A percentile compares a stretch with the other conserved stretches of the same genome.
Conservation (phyloP, 2,113 vertebrate genomes). For the Rhinopomastus cyanomelas region DNA sequence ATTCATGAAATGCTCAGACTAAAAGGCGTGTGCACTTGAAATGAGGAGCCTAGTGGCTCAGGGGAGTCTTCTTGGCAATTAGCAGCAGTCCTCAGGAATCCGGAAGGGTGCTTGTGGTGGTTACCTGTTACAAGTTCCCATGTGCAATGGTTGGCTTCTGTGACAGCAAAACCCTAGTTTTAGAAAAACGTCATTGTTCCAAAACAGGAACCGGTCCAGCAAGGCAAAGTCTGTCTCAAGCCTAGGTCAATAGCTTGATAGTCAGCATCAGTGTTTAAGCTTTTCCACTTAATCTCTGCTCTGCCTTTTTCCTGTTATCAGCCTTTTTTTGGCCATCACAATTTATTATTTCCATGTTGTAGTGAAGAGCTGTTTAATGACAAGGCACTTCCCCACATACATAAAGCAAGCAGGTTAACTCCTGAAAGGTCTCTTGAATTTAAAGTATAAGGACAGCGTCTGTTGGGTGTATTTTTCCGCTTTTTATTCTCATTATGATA, state of each 20-base stretch:
- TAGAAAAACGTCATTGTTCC: neutral
- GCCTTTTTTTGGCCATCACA: neutral
- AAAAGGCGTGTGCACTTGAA: neutral
- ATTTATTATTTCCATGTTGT: neutral
- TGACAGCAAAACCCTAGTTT: neutral
- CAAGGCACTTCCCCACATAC: fast-evolving
- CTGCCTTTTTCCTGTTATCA: neutral
- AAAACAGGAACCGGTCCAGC: neutral
- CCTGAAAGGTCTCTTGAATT: neutral
- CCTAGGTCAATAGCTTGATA: neutral
- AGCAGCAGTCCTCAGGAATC: neutral
- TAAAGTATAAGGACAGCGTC: neutral
- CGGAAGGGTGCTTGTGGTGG: neutral
- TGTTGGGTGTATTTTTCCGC: fast-evolving
- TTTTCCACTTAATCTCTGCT: neutral
- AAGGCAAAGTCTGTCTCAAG: neutral
- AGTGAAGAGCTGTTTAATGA: neutral
- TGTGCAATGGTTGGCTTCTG: neutral
- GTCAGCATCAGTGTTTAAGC: neutral
- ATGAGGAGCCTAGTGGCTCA: neutral
- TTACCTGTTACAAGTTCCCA: neutral
- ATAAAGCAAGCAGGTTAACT: neutral
- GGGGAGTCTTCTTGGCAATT: neutral
- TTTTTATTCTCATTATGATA: neutral
- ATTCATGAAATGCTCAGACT: neutral